These are phyloP conservation scores for Microcaecilia unicolor DNA, from an alignment of 2,797 vertebrate genomes.

Conservation along the genomic window DNA sequence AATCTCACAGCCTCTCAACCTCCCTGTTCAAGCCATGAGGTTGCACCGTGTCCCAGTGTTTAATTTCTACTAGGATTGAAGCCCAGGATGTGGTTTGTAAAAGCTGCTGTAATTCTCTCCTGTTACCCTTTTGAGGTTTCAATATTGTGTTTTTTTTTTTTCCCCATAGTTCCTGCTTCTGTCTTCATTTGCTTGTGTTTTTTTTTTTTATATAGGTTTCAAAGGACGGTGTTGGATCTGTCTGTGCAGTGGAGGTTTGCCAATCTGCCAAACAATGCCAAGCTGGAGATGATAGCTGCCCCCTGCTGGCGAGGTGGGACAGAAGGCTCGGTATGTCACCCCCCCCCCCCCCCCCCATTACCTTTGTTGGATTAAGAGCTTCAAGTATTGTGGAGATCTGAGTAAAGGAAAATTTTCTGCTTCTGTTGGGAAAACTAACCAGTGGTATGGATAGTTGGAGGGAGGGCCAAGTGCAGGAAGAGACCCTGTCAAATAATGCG, in stretches of 20 bases:
- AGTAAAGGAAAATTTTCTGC: too few species aligned
- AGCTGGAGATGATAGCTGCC: constrained; percentile 85
- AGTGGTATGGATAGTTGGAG: too few species aligned
- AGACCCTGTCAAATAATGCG: too few species aligned
- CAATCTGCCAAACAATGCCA: constrained; percentile 93
- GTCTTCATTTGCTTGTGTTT: not conserved
- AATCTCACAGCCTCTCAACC: too few species aligned
- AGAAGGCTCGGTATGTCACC: constrained; percentile 57
- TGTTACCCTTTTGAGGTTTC: too few species aligned
- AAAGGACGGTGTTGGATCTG: constrained; percentile 81
- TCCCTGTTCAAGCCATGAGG: too few species aligned
- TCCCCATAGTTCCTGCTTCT: not conserved
- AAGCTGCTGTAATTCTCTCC: not conserved
- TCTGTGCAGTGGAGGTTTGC: constrained; percentile 88
- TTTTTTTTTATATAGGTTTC: constrained; percentile 69
- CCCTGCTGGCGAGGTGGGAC: constrained; percentile 47
- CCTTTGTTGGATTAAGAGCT: too few species aligned
- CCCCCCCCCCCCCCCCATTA: not conserved
- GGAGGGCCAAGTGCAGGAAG: too few species aligned
- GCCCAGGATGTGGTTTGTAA: not conserved
- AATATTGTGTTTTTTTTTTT: not conserved
- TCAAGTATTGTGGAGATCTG: too few species aligned
- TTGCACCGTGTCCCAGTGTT: too few species aligned
- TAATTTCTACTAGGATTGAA: too few species aligned
- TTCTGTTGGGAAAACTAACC: too few species aligned